A percentile compares a stretch with the other conserved stretches of the same genome.
These are phyloP conservation scores for Dendrolimus houi DNA, from an alignment of 2,888 invertebrate genomes.

Conservation along the genomic window DNA sequence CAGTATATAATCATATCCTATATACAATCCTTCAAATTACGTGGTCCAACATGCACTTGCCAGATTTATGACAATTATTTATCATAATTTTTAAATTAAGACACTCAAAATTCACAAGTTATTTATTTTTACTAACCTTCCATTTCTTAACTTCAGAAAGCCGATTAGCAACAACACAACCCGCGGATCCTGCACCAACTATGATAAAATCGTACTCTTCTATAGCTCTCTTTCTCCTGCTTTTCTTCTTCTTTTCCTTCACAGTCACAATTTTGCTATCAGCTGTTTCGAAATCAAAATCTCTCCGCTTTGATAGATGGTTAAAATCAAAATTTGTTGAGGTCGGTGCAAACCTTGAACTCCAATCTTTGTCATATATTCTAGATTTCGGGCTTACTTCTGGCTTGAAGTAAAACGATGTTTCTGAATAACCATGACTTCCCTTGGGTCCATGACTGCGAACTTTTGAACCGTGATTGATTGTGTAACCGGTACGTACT, in stretches of 20 bases:
- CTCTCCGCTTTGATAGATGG: constrained; percentile 21
- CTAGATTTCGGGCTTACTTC: constrained; percentile 14
- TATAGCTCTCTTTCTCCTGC: constrained; percentile 31
- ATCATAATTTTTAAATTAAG: too few relatives aligned
- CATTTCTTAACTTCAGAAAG: constrained; percentile 77
- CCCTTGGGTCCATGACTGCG: constrained; percentile 28
- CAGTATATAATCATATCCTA: too few relatives aligned
- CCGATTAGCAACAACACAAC: constrained; percentile 80
- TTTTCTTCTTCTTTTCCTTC: constrained; percentile 20
- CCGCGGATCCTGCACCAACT: constrained; percentile 81
- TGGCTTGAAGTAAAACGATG: constrained; percentile 23
- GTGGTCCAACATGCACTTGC: too few relatives aligned
- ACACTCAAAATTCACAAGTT: too few relatives aligned
- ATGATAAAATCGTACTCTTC: constrained; percentile 78
- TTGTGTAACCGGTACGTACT: constrained; percentile 17
- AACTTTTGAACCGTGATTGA: constrained; percentile 23
- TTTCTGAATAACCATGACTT: constrained; percentile 27
- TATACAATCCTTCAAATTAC: too few relatives aligned
- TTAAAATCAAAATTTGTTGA: constrained; percentile 18
- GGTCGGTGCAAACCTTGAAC: constrained; percentile 9
- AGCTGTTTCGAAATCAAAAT: constrained; percentile 30
- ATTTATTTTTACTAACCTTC: constrained; percentile 57
- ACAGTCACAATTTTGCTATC: constrained; percentile 26
- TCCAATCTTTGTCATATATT: constrained; percentile 2
- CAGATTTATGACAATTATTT: too few relatives aligned